Evolutionary conservation across 2,888 invertebrate species (phyloP).

Genomic region (Isotomurus palustris): DNA sequence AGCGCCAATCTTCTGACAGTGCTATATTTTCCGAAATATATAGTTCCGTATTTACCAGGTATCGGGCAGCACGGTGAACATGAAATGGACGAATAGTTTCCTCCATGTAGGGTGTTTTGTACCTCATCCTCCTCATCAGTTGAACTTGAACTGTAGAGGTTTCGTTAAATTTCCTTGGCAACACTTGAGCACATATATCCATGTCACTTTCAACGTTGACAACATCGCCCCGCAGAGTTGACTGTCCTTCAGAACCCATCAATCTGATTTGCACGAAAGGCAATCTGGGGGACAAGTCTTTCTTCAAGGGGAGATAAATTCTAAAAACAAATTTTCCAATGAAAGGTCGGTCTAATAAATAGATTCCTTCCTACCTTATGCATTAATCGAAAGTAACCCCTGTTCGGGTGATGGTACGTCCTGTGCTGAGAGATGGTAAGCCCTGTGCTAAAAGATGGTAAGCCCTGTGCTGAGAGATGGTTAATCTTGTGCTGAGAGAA

Average conservation of each 20-base stretch:
- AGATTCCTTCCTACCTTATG: no score
- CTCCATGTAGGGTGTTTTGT: slow-evolving; percentile 19
- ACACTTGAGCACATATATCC: slow-evolving; percentile 18
- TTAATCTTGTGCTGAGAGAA: no score
- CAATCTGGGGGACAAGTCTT: not conserved
- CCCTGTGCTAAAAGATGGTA: no score
- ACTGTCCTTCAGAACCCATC: slow-evolving; percentile 16
- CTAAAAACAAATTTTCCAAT: no score
- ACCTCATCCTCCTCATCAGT: slow-evolving; percentile 22
- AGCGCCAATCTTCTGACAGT: slow-evolving; percentile 46
- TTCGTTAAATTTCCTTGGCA: slow-evolving; percentile 28
- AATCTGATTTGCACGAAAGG: slow-evolving; percentile 6
- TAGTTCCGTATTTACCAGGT: slow-evolving; percentile 22
- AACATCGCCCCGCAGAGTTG: slow-evolving; percentile 18
- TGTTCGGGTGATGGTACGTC: no score
- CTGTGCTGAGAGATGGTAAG: no score
- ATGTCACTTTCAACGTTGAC: slow-evolving; percentile 30
- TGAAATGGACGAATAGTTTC: slow-evolving; percentile 22
- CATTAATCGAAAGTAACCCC: no score
- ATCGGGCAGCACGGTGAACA: slow-evolving; percentile 24
- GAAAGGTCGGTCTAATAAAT: no score
- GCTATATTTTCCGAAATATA: slow-evolving; percentile 26
- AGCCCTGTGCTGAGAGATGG: no score
- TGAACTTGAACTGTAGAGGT: slow-evolving; percentile 19
- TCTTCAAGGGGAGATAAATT: not conserved